Base-by-base conservation (phyloP, 2,888 invertebrate genomes). In the Ligdia adustata region DNA sequence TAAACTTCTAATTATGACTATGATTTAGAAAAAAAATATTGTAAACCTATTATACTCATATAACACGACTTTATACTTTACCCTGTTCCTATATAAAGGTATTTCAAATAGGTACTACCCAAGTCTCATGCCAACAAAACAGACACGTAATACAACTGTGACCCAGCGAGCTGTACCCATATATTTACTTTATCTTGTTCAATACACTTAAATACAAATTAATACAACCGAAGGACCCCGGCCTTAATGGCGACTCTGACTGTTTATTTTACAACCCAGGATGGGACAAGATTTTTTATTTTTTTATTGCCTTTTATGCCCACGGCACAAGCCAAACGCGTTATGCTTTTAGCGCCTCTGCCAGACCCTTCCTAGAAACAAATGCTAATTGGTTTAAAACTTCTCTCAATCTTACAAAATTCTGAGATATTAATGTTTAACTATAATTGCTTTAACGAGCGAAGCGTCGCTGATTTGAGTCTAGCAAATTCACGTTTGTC, bases 181-280 rank as follows among this genome's bases (percentile, higher is more conserved):
- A 88, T 89, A 88, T 89, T 89, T 81, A 80, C 74, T 85, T 89
- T 89, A 89, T 89, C 89, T 88, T 89, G 89, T 88, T 81, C 85
- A 86, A 83, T 89, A 89, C 88, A 88, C 89, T 89, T 90, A 87
- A 90, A 90, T 89, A 90, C 89, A 90, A 90, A 90, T 90, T 90
- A 90, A 90, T 90, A 89, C 89, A 89, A 82, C 73, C 80, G 68
- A 75, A 80, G 85, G 80, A 79, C 79, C 80, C n/a, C 77, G 79
- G 62, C 72, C 86, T 82, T 89, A 87, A 90, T 87, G 85, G 89
- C 79, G 72, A 74, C 63, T 68, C 65, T 68, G 79, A 75, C 79
- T 90, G 88, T 90, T 89, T 90, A 89, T 88, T 89, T 88, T 83
- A 89, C 89, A 89, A 85, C 88, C 88, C 79, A 63, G 65, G 79